Percentiles rank a stretch among this genome's conserved stretches.
These are phyloP conservation scores for Zapus hudsonius DNA, from an alignment of 2,113 vertebrate genomes.

Conservation along the genomic window DNA sequence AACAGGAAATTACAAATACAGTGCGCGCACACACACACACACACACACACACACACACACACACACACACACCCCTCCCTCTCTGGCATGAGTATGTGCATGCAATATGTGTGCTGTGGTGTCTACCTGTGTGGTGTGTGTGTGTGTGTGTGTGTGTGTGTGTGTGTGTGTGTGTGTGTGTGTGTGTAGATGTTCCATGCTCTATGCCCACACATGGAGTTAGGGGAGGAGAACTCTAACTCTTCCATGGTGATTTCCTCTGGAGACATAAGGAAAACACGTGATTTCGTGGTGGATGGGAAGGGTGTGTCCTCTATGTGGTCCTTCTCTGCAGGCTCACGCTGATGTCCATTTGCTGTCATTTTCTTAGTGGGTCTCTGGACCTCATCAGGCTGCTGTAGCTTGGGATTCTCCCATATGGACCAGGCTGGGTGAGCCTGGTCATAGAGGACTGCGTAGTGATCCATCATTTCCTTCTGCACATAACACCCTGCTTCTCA, in stretches of 20 bases:
- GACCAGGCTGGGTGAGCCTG: neutral
- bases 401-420: neutral
- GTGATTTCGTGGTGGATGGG: rapidly evolving
- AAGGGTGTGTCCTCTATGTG: neutral
- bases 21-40: no score
- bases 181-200: no score
- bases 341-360: neutral
- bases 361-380: neutral
- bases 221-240: no score
- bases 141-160: no score
- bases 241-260: no score
- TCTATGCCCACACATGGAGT: no score
- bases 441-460: neutral
- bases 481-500: neutral
- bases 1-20: neutral
- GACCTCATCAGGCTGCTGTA: neutral
- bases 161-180: no score
- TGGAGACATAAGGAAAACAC: neutral
- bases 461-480: neutral
- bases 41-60: no score
- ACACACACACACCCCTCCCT: no score
- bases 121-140: no score
- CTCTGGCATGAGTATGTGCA: no score
- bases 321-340: neutral
- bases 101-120: no score